A percentile compares a stretch with the other conserved stretches of the same genome.
Evolutionary conservation across 2,797 vertebrate species (phyloP).

Genomic region (Perodicticus potto): DNA sequence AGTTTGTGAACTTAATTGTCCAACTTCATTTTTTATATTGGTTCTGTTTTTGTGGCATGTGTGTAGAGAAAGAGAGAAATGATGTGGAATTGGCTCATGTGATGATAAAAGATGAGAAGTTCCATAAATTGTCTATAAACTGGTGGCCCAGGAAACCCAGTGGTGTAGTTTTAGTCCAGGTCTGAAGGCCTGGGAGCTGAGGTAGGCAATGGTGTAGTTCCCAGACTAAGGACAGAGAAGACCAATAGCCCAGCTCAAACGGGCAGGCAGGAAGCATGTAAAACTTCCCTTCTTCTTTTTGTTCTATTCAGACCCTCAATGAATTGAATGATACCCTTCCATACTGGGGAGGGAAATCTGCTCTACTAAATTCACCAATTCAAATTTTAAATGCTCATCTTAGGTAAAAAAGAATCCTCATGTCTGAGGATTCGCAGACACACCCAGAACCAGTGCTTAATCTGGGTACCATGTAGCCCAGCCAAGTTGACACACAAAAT

Average conservation of each 20-base stretch:
- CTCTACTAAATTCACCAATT: not conserved
- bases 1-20: no score
- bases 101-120: not conserved
- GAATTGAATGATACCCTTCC: not conserved
- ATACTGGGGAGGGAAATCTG: not conserved
- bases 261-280: not conserved
- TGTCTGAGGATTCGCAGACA: not conserved
- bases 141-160: not conserved
- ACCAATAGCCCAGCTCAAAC: not conserved
- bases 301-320: not conserved
- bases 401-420: not conserved
- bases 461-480: not conserved
- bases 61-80: not conserved
- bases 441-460: not conserved
- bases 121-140: not conserved
- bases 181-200: not conserved
- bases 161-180: not conserved
- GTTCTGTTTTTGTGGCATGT: not conserved
- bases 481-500: not conserved
- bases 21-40: not conserved
- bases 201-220: not conserved
- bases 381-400: not conserved
- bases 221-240: not conserved
- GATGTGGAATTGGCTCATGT: not conserved
- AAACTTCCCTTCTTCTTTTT: not conserved